Base-by-base conservation (phyloP, 2,113 vertebrate genomes). In the Camelus bactrianus region DNA sequence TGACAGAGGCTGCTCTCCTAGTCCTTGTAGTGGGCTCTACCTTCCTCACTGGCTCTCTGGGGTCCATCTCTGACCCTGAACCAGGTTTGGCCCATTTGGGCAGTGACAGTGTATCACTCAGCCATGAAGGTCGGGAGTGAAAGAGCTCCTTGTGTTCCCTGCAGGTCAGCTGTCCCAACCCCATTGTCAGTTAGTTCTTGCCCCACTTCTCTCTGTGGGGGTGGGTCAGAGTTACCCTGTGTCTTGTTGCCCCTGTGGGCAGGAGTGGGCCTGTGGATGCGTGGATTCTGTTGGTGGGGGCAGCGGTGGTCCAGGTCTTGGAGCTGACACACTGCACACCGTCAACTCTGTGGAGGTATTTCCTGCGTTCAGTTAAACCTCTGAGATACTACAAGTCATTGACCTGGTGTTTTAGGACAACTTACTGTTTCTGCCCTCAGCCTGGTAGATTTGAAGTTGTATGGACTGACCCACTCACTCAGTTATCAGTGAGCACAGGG, bases 261-360 rank as follows among this genome's bases (percentile, higher is more conserved):
- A 4, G 0, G 2, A 67, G 72, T 12, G 14, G 69, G 69, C 38
- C 48, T 19, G 24, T 60, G 88, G 26, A 28, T 7, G n/a, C 64
- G 4, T 6, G 16, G 54, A 5, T 2, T 0, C 5, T 22, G 52
- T 54, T n/a, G 2, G 38, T 42, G 38, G 5, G 38, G 38, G 38
- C 38, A 42, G 38, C 5, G 38, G 38, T 42, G 38, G 38, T 17
- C 46, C 52, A 50, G 85, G n/a, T 6, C n/a, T 42, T 16, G 3
- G 13, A 11, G 22, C 69, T 5, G 13, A 1, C 28, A 0, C 26
- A 54, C 62, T 6, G 0, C 48, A 0, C 35, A 15, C 8, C 2
- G 1, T 9, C 11, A 32, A 6, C 38, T 1, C 9, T 5, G 0
- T 15, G 1, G 35, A 8, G 42, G 35, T 3, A 1, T 58, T 14